Base-by-base conservation (phyloP, 2,888 invertebrate genomes). In the Calameuta filiformis region DNA sequence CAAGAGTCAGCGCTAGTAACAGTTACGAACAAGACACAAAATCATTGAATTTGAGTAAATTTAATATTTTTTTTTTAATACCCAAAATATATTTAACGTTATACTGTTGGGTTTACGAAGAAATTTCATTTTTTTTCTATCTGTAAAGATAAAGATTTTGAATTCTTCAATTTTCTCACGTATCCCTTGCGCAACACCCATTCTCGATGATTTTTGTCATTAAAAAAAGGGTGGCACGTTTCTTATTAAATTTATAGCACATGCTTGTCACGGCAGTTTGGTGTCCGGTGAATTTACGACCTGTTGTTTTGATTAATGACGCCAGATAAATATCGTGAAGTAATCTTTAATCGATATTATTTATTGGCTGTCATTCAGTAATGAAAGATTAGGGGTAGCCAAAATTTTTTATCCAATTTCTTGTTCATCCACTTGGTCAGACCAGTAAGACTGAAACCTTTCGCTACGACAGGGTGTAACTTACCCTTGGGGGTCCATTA, bases 401-500 rank as follows among this genome's bases (percentile, higher is more conserved):
- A 6, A 2, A 2, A 15, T 56, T 56, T 56, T 9, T 40, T 56
- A 23, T 9, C 1, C 23, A 9, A 56, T 56, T 56, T 56, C 56
- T 56, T 56, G 56, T 56, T 56, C 56, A 9, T 56, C 23, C 9
- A 56, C 9, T 56, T 15, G 56, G 56, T 56, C 56, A 56, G 23
- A 56, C 9, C 9, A 56, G 56, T 9, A 56, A 40, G 40, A 56
- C 56, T 23, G 56, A 56, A 56, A 56, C 23, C 56, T 56, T 56
- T 56, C 56, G 34, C 75, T 34, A 75, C 30, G 23, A 35, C 37
- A 37, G 68, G 30, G 31, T 69, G 35, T 30, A 23, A 37, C 69
- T 73, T 11, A 15, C 6, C 30, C 30, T 12, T 15, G 23, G 68
- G 30, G 35, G 35, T 77, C 77, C 77, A 77, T 77, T 77, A 77